A percentile compares a stretch with the other conserved stretches of the same genome.
Conservation (phyloP, 2,797 vertebrate genomes). For the Morus bassanus region DNA sequence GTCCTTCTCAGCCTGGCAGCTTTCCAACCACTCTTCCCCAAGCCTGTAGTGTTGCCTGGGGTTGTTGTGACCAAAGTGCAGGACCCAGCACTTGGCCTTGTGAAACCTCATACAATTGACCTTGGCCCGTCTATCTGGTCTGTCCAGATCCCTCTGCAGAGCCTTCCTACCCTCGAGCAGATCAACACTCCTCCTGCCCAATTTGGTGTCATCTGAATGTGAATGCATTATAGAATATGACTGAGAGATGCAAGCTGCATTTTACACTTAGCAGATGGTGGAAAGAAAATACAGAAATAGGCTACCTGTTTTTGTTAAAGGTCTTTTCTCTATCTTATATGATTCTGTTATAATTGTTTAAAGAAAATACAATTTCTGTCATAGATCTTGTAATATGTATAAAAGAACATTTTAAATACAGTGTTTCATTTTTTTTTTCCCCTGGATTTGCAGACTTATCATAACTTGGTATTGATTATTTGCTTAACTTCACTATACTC, state of each 20-base stretch:
- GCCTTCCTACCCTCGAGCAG: too few relatives aligned
- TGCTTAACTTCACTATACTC: background rate
- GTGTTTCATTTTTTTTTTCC: background rate
- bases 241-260: background rate
- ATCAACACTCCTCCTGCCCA: too few relatives aligned
- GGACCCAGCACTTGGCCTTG: too few relatives aligned
- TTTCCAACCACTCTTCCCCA: too few relatives aligned
- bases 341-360: background rate
- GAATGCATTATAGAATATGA: background rate
- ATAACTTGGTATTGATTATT: background rate
- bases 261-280: background rate
- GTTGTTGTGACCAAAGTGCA: too few relatives aligned
- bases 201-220: background rate
- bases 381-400: background rate
- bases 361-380: fast-evolving
- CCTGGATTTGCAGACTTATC: background rate
- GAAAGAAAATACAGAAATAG: background rate
- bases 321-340: background rate
- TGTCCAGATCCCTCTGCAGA: too few relatives aligned
- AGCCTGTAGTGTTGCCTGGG: too few relatives aligned
- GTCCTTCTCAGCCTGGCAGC: too few relatives aligned
- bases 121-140: too few relatives aligned
- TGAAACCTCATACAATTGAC: too few relatives aligned
- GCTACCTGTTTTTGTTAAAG: background rate
- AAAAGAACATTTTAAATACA: background rate